These are phyloP conservation scores for Habroteleia sp. DNA, from an alignment of 2,888 invertebrate species.

Conservation along the genomic window DNA sequence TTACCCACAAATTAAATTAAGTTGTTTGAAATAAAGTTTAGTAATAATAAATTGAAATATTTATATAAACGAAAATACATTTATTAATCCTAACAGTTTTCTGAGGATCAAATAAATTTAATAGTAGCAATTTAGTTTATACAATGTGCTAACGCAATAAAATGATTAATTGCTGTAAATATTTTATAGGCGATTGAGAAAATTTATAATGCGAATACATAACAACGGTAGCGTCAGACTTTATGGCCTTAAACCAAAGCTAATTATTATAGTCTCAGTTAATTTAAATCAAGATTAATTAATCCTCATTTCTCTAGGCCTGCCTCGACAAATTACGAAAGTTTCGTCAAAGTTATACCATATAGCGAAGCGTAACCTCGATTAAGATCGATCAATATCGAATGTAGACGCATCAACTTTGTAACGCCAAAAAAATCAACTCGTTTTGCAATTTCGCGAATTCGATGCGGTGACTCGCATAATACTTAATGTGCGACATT, in stretches of 20 bases:
- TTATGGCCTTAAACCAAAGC: slow-evolving; percentile 23
- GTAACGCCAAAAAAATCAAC: slow-evolving; percentile 33
- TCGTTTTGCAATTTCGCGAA: slow-evolving; percentile 49
- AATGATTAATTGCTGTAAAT: too few species aligned
- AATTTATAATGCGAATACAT: slow-evolving; percentile 1
- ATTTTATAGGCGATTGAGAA: neutral
- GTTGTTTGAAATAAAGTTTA: too few species aligned
- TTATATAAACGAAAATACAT: too few species aligned
- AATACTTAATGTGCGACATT: slow-evolving; percentile 21
- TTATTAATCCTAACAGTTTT: too few species aligned
- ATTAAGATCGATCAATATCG: slow-evolving; percentile 60
- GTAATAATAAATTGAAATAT: too few species aligned
- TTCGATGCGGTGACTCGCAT: slow-evolving; percentile 30
- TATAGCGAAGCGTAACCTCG: slow-evolving; percentile 18
- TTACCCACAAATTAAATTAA: too few species aligned
- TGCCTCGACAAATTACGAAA: slow-evolving; percentile 47
- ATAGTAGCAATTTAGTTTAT: too few species aligned
- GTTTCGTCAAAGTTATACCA: slow-evolving; percentile 51
- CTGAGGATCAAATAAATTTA: too few species aligned
- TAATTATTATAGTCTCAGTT: slow-evolving; percentile 40
- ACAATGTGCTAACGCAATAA: too few species aligned
- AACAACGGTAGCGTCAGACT: slow-evolving; percentile 1
- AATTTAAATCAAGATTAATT: slow-evolving; percentile 50
- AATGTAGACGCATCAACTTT: slow-evolving; percentile 11
- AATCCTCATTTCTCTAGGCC: slow-evolving; percentile 42